Evolutionary conservation across 2,888 invertebrate genomes (phyloP).

Genomic region (Galerucella nymphaeae): DNA sequence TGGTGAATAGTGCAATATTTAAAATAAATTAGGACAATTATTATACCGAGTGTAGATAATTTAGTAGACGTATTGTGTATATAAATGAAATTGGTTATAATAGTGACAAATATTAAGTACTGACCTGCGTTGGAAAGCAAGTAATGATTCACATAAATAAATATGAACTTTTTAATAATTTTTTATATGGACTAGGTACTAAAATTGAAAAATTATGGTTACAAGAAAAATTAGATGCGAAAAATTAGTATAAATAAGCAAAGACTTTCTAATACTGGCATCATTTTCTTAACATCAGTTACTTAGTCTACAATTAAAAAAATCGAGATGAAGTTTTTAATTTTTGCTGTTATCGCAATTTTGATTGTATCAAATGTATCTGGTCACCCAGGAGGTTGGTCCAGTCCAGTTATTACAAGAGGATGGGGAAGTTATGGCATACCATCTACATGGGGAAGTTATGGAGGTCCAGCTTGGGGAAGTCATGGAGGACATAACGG

Average conservation of each 20-base stretch:
- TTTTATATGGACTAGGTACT: neutral
- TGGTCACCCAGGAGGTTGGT: conserved; percentile 18
- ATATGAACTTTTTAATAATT: neutral
- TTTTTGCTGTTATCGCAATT: conserved; percentile 45
- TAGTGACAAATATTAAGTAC: neutral
- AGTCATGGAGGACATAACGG: neutral
- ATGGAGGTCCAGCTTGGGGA: neutral
- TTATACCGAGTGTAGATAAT: no score
- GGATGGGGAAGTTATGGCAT: neutral
- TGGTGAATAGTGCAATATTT: no score
- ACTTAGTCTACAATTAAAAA: neutral
- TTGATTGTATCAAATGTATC: conserved; percentile 43
- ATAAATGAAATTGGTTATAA: no score
- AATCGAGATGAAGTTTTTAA: conserved; percentile 48
- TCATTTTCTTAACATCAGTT: neutral
- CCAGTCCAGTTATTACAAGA: neutral
- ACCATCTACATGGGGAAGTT: neutral
- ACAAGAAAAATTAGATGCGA: neutral
- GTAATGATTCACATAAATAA: neutral
- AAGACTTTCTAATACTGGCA: neutral
- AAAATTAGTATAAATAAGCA: neutral
- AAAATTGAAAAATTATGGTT: neutral
- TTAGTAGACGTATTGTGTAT: no score
- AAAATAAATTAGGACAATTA: no score
- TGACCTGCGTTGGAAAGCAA: neutral